phyloP scores from a whole-genome alignment of 2,113 vertebrate genomes.

The Scomber japonicus region DNA sequence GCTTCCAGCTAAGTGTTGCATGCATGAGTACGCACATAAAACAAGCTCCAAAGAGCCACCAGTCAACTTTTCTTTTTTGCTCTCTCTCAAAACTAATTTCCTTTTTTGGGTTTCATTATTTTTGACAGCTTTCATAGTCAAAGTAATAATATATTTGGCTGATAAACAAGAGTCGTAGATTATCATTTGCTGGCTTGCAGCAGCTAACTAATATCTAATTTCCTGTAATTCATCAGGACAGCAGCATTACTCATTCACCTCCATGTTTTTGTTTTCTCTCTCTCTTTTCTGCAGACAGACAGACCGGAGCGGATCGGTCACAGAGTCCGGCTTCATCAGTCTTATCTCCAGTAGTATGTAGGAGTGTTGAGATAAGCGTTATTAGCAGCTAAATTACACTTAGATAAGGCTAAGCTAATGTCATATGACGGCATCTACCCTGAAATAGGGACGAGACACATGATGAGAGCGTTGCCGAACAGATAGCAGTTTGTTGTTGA shows the following conservation, averaged over 20 bases:
- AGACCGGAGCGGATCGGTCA: too few species aligned
- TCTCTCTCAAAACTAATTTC: not conserved
- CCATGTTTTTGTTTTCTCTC: not conserved
- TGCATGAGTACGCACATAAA: not conserved
- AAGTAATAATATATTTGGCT: not conserved
- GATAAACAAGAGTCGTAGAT: not conserved
- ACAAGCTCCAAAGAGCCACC: not conserved
- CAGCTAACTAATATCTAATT: not conserved
- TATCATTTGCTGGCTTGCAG: not conserved
- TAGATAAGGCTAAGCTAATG: not conserved
- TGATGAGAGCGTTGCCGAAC: not conserved
- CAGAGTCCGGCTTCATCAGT: constrained; percentile 14
- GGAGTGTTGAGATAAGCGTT: constrained; percentile 15
- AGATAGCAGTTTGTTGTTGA: too few species aligned
- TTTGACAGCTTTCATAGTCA: accelerated
- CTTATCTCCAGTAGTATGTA: not conserved
- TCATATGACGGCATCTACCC: not conserved
- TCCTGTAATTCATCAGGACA: not conserved
- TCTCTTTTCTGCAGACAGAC: too few species aligned
- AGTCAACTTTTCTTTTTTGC: not conserved
- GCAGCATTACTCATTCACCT: not conserved
- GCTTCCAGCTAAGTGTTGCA: not conserved
- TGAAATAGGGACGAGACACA: too few species aligned
- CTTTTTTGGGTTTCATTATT: not conserved
- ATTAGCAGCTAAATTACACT: not conserved